Base-by-base conservation (phyloP, 2,113 vertebrate species). In the Mugil cephalus region DNA sequence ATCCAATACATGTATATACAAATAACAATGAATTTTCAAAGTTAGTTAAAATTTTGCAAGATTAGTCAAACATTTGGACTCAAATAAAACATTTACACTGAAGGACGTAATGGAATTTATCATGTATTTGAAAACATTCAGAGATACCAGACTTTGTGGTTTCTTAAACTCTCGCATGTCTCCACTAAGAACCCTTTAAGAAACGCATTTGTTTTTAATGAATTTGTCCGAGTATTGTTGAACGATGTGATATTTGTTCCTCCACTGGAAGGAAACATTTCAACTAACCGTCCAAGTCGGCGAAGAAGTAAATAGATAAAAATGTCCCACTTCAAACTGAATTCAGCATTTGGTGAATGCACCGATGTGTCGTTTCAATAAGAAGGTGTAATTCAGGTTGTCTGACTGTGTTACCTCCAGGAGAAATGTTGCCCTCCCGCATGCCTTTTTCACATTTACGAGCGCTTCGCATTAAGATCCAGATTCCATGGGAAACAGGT, bases 401-500 rank as follows among this genome's bases (percentile, higher is more conserved):
- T 78, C 48, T 11, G 64, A 6, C 35, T 62, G 42, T 6, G 36
- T 40, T n/a, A 11, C 7, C 17, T 69, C 1, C 68, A 30, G 24
- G 24, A 3, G 24, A 30, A 30, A 30, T 30, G 24, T 30, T 30
- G 3, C 24, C 2, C 24, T 30, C 24, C 63, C 62, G 36, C 59
- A 65, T 66, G 55, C n/a, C 34, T 69, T n/a, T 67, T 30, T 75
- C 43, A 30, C 62, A 30, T 78, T 62, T 36, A 80, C 64, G 83
- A 8, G 63, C 80, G 80, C 79, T 30, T 63, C 69, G 69, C 82
- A 62, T 77, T 73, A 46, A 83, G 38, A 61, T 68, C 61, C 30
- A 21, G 47, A 36, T 74, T 91, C 64, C 84, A 79, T 92, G 84
- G 77, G 84, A 90, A 86, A 85, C 78, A 35, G 83, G 90, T 84